These are phyloP conservation scores for Seladonia tumulorum DNA, from an alignment of 2,888 invertebrate species.

Conservation along the genomic window DNA sequence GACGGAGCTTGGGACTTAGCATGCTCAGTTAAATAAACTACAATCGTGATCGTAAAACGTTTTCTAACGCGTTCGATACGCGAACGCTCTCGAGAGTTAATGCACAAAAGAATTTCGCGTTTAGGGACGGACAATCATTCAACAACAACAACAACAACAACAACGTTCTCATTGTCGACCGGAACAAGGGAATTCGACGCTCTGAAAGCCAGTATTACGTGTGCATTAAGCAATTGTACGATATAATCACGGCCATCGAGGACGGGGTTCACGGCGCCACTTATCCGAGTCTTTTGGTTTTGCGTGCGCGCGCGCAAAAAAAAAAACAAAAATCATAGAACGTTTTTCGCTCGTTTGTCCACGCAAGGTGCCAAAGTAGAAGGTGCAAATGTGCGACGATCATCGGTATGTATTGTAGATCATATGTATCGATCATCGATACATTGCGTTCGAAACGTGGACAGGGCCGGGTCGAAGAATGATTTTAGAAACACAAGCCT, in stretches of 20 bases:
- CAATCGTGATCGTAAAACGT: constrained; percentile 80
- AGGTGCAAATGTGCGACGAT: constrained; percentile 66
- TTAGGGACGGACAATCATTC: constrained; percentile 83
- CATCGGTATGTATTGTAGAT: too few species aligned
- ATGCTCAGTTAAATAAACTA: constrained; percentile 83
- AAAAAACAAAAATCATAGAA: background rate
- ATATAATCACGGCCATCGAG: background rate
- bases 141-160: constrained; percentile 56
- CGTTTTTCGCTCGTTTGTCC: constrained; percentile 49
- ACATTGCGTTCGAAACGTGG: constrained; percentile 41
- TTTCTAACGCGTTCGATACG: constrained; percentile 66
- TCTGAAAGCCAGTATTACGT: constrained; percentile 79
- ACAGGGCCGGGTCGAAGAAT: constrained; percentile 29
- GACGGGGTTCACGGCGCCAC: background rate
- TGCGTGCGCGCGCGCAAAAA: constrained; percentile 19
- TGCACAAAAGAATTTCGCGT: constrained; percentile 84
- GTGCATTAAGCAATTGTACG: constrained; percentile 61
- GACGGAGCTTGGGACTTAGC: constrained; percentile 84
- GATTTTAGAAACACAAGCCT: background rate
- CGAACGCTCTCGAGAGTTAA: constrained; percentile 57
- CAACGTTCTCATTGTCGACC: constrained; percentile 70
- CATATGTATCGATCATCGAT: constrained; percentile 29
- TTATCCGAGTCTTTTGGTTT: too few species aligned
- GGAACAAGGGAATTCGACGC: constrained; percentile 68
- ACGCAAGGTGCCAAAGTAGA: constrained; percentile 80